Conservation (phyloP, 35 echinoderm and acorn worm species). For the Lytechinus pictus region DNA sequence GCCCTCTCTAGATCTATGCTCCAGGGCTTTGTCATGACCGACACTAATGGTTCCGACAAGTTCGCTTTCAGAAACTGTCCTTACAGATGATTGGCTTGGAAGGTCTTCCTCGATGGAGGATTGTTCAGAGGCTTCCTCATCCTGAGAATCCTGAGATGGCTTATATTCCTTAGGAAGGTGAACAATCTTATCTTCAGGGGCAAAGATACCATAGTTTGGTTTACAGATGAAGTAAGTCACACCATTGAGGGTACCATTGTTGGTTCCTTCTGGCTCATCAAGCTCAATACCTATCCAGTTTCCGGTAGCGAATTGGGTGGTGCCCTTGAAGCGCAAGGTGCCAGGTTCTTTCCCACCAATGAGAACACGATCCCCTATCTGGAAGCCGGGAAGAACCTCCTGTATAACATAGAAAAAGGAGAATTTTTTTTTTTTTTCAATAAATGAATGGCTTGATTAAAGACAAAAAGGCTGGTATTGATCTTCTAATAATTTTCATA, state of each 20-base stretch:
- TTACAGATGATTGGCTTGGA: slow-evolving; percentile 56
- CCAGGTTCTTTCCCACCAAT: slow-evolving; percentile 68
- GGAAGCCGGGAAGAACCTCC: slow-evolving; percentile 56
- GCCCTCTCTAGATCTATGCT: slow-evolving; percentile 22
- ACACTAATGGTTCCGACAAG: background rate
- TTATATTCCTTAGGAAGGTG: slow-evolving; percentile 51
- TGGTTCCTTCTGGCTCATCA: slow-evolving; percentile 74
- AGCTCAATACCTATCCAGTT: slow-evolving; percentile 86
- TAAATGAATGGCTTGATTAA: background rate
- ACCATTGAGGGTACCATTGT: slow-evolving; percentile 69
- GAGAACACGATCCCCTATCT: slow-evolving; percentile 67
- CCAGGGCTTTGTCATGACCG: slow-evolving; percentile 18
- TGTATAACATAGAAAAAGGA: background rate
- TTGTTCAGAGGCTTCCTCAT: slow-evolving; percentile 44
- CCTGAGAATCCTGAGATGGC: background rate
- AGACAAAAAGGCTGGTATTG: background rate
- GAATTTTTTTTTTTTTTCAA: background rate
- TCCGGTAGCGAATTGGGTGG: slow-evolving; percentile 60
- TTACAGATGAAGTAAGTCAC: slow-evolving; percentile 70
- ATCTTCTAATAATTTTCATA: too few species aligned
- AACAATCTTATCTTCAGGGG: slow-evolving; percentile 62
- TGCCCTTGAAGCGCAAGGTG: slow-evolving; percentile 80
- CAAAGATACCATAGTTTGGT: slow-evolving; percentile 81
- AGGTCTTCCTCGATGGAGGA: slow-evolving; percentile 73
- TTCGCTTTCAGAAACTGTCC: slow-evolving; percentile 51